Base-by-base conservation (phyloP, 2,113 vertebrate species). In the Psephotus haematonotus region DNA sequence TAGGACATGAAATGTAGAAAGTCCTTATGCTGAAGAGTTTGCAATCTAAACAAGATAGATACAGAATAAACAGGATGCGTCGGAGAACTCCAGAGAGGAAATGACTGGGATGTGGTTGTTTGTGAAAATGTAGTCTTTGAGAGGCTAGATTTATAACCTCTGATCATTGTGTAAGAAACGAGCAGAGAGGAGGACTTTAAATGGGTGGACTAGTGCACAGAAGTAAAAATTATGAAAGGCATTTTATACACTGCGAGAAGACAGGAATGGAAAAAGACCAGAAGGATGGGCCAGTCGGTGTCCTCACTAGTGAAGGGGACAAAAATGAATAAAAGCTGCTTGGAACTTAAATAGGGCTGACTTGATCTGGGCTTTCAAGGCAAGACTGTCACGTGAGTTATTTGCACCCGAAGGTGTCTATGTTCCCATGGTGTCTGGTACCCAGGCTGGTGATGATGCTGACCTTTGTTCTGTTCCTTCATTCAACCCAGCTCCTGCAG, bases 41-140 rank as follows among this genome's bases (percentile, higher is more conserved):
- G 59, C 53, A 85, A 37, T 87, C 52, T 47, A 95, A 95, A 90
- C 89, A 94, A 91, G 81, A 87, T 46, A 92, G 39, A 91, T 76
- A 60, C 10, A 89, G 94, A 87, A 91, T 96, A 97, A 97, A 96
- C 96, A 95, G 96, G 93, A 96, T 87, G 78, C 0, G 0, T 82
- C 3, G 6, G 64, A 84, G 74, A 91, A 55, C 60, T 68, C 72
- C 52, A 76, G 69, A 91, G 65, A 79, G 96, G 94, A 97, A 97
- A 90, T 91, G 62, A 65, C 94, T 85, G 31, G 44, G 62, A 76
- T 92, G 67, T 87, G 31, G 7, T 86, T 95, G 91, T 84, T 93
- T 82, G 72, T 92, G 91, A 69, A 95, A 87, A 65, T 84, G 70
- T 49, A 3, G 1, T 62, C 53, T 88, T 65, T 82, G 65, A 82